A percentile compares a stretch with the other conserved stretches of the same genome.
Conservation (phyloP, 1,140 invertebrate genomes). For the Holcopasites calliopsidis region DNA sequence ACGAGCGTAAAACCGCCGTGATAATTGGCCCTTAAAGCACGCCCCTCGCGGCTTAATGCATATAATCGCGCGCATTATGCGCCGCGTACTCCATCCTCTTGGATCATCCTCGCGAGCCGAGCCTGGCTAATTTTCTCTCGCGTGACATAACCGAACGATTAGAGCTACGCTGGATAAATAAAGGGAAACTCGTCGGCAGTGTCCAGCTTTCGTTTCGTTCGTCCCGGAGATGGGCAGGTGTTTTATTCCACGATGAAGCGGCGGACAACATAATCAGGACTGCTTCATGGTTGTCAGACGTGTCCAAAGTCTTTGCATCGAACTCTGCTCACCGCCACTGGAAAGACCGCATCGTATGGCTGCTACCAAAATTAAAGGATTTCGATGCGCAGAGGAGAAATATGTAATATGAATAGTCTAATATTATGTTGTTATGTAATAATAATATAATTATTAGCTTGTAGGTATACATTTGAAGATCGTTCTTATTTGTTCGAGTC, state of each 20-base stretch:
- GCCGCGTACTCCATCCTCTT: conserved; percentile 1
- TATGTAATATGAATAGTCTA: no score
- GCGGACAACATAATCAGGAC: not conserved
- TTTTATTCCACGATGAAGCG: not conserved
- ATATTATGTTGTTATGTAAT: no score
- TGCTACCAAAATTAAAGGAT: no score
- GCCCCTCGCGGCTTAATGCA: conserved; percentile 46
- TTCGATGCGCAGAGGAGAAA: no score
- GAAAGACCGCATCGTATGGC: no score
- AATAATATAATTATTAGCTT: no score
- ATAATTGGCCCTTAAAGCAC: conserved; percentile 52
- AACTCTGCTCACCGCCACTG: no score
- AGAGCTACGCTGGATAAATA: conserved; percentile 13
- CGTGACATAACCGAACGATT: conserved; percentile 46
- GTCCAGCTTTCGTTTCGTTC: not conserved
- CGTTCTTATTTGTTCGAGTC: no score
- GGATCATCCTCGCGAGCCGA: conserved; percentile 42
- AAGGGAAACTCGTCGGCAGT: not conserved
- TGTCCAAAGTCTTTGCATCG: no score
- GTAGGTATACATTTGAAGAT: no score
- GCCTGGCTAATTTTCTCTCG: conserved; percentile 46
- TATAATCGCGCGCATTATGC: conserved; percentile 50
- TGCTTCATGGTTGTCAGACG: no score
- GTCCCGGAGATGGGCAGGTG: not conserved
- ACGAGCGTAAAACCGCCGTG: conserved; percentile 20